Evolutionary conservation across 2,888 invertebrate species (phyloP).

Genomic region (Xanthia togata): DNA sequence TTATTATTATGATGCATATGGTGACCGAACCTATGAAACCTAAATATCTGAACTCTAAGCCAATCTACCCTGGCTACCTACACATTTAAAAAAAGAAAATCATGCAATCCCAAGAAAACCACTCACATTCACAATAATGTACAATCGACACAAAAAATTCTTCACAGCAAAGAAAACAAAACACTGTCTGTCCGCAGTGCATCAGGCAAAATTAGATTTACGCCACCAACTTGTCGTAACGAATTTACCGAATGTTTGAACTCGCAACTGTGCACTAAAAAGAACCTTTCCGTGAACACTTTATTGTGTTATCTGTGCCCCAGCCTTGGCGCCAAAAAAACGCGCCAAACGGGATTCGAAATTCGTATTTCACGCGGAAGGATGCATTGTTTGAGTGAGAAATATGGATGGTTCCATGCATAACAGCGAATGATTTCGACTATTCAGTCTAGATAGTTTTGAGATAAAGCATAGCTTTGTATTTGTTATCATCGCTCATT

Average conservation of each 20-base stretch:
- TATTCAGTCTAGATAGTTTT: background rate
- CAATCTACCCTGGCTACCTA: too few species aligned
- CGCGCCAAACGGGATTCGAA: slow-evolving; percentile 55
- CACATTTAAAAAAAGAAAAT: background rate
- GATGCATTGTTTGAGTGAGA: slow-evolving; percentile 57
- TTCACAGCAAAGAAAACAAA: slow-evolving; percentile 47
- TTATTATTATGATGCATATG: background rate
- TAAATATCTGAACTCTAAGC: background rate
- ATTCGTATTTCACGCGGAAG: slow-evolving; percentile 58
- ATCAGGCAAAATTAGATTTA: slow-evolving; percentile 72
- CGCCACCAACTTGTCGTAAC: slow-evolving; percentile 72
- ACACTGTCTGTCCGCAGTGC: slow-evolving; percentile 55
- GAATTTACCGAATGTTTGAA: slow-evolving; percentile 73
- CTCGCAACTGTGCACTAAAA: slow-evolving; percentile 65
- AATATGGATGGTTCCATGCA: slow-evolving; percentile 48
- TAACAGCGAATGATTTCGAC: slow-evolving; percentile 23
- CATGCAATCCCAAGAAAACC: background rate
- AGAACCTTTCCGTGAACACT: slow-evolving; percentile 63
- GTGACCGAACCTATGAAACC: background rate
- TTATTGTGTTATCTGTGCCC: slow-evolving; percentile 73
- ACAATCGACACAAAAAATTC: slow-evolving; percentile 20
- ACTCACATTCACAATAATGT: background rate
- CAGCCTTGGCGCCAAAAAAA: slow-evolving; percentile 54
- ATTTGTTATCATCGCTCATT: background rate
- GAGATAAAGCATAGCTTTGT: background rate